Base-by-base conservation (phyloP, 2,113 vertebrate genomes). In the Cavia porcellus region DNA sequence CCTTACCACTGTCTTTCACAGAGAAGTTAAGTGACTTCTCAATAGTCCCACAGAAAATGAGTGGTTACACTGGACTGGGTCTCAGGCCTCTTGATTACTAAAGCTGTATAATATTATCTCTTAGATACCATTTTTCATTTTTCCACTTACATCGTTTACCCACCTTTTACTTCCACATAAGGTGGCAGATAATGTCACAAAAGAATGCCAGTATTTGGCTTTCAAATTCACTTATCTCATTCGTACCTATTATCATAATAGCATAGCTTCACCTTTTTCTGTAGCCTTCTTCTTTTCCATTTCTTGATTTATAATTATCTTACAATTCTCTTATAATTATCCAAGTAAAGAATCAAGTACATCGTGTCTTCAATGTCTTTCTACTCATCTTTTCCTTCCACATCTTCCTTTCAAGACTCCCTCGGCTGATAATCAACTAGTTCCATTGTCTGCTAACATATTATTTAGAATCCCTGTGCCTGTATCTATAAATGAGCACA, bases 401-500 rank as follows among this genome's bases (percentile, higher is more conserved):
- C 17, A 35, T 1, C 1, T 8, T 20, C 42, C 24, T 79, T 82
- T 70, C 38, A 90, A 0, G 5, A 57, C 20, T 62, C 55, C 59
- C 55, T 72, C 62, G 50, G 14, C 19, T 82, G 20, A n/a, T n/a
- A 55, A 45, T n/a, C 74, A 55, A 50, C 68, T 50, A n/a, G 35
- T 72, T 47, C 84, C 12, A n/a, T 80, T 79, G 25, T 42, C 61
- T 74, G 45, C 28, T 88, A 90, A 55, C 61, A 68, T 42, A 79
- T 91, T 95, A 89, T 92, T 96, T 91, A 93, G 35, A 93, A 86
- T 79, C 83, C 24, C 19, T 72, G 3, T 59, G 52, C 32, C 14
- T 66, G 0, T 52, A n/a, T 86, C 45, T 83, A 77, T 62, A 72
- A 89, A 47, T 38, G 7, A 83, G 96, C 84, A 52, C 50, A 35